Base-by-base conservation (phyloP, 1,140 invertebrate genomes). In the Lepidurus packardi region DNA sequence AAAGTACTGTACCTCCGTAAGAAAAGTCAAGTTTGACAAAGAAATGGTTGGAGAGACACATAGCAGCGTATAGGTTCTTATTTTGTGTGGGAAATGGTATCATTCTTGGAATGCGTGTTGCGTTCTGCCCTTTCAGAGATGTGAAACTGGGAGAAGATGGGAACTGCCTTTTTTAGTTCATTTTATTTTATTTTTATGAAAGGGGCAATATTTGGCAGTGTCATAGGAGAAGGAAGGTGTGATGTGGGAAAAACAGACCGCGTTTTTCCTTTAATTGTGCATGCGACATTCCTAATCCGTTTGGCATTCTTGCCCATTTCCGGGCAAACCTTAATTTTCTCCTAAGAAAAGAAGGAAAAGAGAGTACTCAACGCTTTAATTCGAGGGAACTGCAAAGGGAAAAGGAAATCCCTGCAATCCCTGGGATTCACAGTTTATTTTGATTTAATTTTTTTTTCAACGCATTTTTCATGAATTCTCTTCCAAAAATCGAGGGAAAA, bases 261-360 rank as follows among this genome's bases (percentile, higher is more conserved):
- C 21, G 16, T 65, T 65, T 21, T 13, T 65, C 21, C 21, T 21
- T 7, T 65, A 65, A 65, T 65, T 65, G 53, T 65, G 34, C 53
- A 65, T 65, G 53, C 53, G 53, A 65, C 53, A 65, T 65, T 65
- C 53, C 53, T 65, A 65, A 65, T 65, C 53, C 53, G 53, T 65
- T 65, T 9, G 53, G 53, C 53, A 65, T 65, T 65, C 53, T 65
- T 65, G 53, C 16, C 21, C 53, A 65, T 65, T 65, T 65, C 53
- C 53, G 53, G 47, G 53, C 53, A 1, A 34, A 65, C 53, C 53
- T 65, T 65, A 65, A 21, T 13, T 65, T 65, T 65, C 21, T 21
- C 21, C 53, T 47, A 47, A 47, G 45, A 47, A 47, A 47, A 65
- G 21, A 47, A 47, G 21, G 21, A 65, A 65, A 65, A 65, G 3